Conservation (phyloP, 2,797 vertebrate species). For the Sarcophilus harrisii region DNA sequence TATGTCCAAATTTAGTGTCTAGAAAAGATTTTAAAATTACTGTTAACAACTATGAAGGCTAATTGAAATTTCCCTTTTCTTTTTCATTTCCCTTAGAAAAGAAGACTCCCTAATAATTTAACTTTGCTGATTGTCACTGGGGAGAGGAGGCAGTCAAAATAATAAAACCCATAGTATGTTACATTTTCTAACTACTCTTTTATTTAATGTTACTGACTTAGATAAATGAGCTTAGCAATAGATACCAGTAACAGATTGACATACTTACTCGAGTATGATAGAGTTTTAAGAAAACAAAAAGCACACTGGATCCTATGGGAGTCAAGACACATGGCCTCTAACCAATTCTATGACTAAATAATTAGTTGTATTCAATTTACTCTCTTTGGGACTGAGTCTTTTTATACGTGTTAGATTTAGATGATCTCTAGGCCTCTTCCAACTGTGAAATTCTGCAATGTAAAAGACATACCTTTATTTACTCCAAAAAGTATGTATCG, state of each 20-base stretch:
- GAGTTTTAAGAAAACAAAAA: not conserved
- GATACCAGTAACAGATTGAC: not conserved
- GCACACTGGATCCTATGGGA: not conserved
- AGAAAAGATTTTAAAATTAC: not conserved
- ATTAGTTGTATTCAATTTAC: not conserved
- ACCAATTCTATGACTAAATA: not conserved
- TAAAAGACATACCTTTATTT: not conserved
- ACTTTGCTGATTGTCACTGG: not conserved
- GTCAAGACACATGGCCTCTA: not conserved
- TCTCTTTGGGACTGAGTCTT: not conserved
- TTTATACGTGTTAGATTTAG: not conserved
- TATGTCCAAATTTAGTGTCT: not conserved
- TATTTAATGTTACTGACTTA: not conserved
- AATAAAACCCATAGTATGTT: not conserved
- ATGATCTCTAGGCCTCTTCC: not conserved
- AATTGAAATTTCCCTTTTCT: not conserved
- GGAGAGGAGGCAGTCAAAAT: not conserved
- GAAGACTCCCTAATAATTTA: not conserved
- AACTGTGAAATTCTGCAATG: not conserved
- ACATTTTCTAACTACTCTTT: fast-evolving
- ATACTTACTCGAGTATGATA: not conserved
- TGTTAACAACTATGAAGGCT: not conserved
- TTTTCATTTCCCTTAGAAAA: not conserved
- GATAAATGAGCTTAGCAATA: not conserved
- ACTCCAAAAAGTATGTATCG: not conserved